Conservation (phyloP, 1,140 invertebrate species). For the Zaprionus vittiger region DNA sequence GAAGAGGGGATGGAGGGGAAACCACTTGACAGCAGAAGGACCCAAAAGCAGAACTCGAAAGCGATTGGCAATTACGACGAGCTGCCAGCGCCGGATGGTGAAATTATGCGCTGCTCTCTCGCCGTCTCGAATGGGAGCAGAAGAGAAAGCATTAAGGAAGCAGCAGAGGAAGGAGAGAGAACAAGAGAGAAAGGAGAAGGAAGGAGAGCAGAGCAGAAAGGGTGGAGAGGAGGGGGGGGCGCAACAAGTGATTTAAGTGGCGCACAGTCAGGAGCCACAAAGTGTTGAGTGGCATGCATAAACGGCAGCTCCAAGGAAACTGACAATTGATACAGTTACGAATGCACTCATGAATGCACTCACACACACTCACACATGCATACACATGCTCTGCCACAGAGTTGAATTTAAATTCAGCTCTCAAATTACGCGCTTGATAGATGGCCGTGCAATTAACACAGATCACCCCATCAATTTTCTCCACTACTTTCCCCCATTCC, state of each 20-base stretch:
- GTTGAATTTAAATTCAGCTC: conserved; percentile 19
- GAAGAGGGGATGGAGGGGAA: background rate
- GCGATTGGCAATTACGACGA: conserved; percentile 20
- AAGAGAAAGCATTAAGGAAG: conserved; percentile 77
- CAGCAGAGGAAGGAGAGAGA: conserved; percentile 1
- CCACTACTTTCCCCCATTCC: background rate
- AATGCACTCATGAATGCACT: background rate
- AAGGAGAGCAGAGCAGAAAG: background rate
- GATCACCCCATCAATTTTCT: background rate
- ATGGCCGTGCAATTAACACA: conserved; percentile 39
- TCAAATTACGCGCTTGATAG: conserved; percentile 36
- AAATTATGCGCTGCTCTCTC: conserved; percentile 42
- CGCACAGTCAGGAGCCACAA: conserved; percentile 46
- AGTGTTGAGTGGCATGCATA: conserved; percentile 48
- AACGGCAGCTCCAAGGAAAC: conserved; percentile 42
- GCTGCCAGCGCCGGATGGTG: conserved; percentile 60
- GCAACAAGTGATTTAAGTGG: conserved; percentile 44
- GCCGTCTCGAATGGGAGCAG: conserved; percentile 55
- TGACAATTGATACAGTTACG: conserved; percentile 45
- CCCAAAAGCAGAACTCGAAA: conserved; percentile 21
- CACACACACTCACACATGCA: background rate
- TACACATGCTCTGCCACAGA: background rate
- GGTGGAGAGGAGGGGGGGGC: background rate
- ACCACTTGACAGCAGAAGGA: conserved; percentile 68
- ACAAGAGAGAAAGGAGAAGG: background rate